A percentile compares a stretch with the other conserved stretches of the same genome.
Evolutionary conservation across 2,797 vertebrate species (phyloP).

Genomic region (Bradypodion pumilum): DNA sequence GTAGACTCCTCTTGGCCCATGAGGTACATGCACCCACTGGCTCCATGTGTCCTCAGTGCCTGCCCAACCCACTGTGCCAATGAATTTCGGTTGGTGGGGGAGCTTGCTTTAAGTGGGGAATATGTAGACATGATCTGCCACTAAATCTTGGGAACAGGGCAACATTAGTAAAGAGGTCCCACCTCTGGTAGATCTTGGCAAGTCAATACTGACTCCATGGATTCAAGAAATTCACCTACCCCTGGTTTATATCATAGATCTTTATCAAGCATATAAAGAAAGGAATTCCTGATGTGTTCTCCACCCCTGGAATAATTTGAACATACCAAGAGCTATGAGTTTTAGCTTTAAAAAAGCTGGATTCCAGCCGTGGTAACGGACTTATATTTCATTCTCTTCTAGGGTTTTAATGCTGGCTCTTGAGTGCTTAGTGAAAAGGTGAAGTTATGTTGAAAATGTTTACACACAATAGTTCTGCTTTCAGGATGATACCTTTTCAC

Average conservation of each 20-base stretch:
- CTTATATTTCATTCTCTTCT: background rate
- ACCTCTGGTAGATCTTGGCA: too few species aligned
- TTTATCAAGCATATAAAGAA: background rate
- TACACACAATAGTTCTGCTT: conserved; percentile 14
- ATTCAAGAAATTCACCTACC: too few species aligned
- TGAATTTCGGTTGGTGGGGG: too few species aligned
- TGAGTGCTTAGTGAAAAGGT: background rate
- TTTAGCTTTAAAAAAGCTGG: background rate
- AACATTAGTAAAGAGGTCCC: too few species aligned
- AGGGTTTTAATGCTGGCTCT: background rate
- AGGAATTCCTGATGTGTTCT: background rate
- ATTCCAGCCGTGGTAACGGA: background rate
- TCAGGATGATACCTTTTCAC: conserved; percentile 2
- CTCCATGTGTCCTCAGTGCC: too few species aligned
- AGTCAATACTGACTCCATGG: too few species aligned
- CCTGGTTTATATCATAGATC: background rate
- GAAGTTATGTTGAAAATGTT: conserved; percentile 7
- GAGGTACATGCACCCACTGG: too few species aligned
- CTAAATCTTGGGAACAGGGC: too few species aligned
- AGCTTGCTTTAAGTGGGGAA: too few species aligned
- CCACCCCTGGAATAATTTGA: background rate
- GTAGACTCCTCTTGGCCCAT: too few species aligned
- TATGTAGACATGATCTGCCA: too few species aligned
- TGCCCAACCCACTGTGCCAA: too few species aligned
- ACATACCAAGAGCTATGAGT: background rate